Percentiles rank a stretch among this genome's conserved stretches.
Evolutionary conservation across 2,888 invertebrate genomes (phyloP).

Genomic region (Hoplodrina blanda): DNA sequence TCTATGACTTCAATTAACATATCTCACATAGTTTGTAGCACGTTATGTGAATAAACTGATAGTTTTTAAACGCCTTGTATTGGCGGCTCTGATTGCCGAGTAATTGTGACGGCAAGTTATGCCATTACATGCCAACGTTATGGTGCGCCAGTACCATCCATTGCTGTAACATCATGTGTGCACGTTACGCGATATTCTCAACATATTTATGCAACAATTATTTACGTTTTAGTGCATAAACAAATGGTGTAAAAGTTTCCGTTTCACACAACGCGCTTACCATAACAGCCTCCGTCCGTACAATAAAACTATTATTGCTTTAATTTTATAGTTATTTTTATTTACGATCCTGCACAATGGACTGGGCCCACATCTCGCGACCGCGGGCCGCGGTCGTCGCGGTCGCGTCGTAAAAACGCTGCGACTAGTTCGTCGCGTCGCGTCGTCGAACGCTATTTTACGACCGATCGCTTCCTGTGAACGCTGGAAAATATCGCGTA

Average conservation of each 20-base stretch:
- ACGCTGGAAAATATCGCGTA: slow-evolving; percentile 65
- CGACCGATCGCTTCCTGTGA: slow-evolving; percentile 76
- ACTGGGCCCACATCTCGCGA: slow-evolving; percentile 59
- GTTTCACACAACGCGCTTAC: slow-evolving; percentile 45
- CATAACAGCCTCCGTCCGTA: slow-evolving; percentile 59
- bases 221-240: slow-evolving; percentile 34
- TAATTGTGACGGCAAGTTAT: slow-evolving; percentile 36
- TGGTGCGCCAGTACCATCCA: slow-evolving; percentile 19
- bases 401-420: slow-evolving; percentile 69
- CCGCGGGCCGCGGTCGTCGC: slow-evolving; percentile 62
- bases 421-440: slow-evolving; percentile 63
- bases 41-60: slow-evolving; percentile 46
- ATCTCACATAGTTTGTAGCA: slow-evolving; percentile 39
- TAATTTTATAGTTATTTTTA: slow-evolving; percentile 71
- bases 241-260: slow-evolving; percentile 48
- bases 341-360: slow-evolving; percentile 70
- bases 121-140: slow-evolving; percentile 41
- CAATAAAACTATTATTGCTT: slow-evolving; percentile 71
- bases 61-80: slow-evolving; percentile 38
- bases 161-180: slow-evolving; percentile 4
- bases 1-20: slow-evolving; percentile 48
- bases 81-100: slow-evolving; percentile 28
- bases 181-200: slow-evolving; percentile 5
- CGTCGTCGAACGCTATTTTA: slow-evolving; percentile 73
- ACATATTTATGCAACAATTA: slow-evolving; percentile 8